A percentile compares a stretch with the other conserved stretches of the same genome.
Evolutionary conservation across 92 coral and sea anemone species (phyloP).

Genomic region (Epizoanthus ramosus): DNA sequence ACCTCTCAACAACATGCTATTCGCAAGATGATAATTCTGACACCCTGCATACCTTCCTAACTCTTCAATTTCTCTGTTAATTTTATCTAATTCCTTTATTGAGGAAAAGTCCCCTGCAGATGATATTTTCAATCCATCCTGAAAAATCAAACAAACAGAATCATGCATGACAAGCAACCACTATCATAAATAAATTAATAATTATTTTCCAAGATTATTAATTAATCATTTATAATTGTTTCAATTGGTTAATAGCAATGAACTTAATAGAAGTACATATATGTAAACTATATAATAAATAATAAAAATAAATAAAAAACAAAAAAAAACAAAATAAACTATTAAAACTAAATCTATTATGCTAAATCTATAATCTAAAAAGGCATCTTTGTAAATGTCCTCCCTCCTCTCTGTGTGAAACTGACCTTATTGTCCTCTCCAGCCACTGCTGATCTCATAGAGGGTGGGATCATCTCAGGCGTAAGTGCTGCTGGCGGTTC

Average conservation of each 20-base stretch:
- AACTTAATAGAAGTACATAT: neutral
- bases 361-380: too few species aligned
- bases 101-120: constrained; percentile 81
- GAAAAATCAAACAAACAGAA: constrained; percentile 2
- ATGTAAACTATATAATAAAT: too few species aligned
- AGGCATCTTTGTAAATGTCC: too few species aligned
- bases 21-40: neutral
- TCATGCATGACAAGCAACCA: neutral
- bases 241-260: neutral
- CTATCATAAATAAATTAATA: neutral
- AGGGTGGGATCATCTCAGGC: constrained; percentile 98
- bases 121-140: constrained; percentile 73
- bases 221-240: too few species aligned
- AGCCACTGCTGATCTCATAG: constrained; percentile 72
- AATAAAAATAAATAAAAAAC: too few species aligned
- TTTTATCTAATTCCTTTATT: constrained; percentile 92
- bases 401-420: neutral
- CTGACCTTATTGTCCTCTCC: constrained; percentile 74
- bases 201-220: too few species aligned
- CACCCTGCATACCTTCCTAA: constrained; percentile 76
- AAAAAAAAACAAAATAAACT: too few species aligned
- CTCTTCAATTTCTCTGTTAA: constrained; percentile 93
- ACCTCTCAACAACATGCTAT: neutral
- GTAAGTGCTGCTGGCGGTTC: constrained; percentile 90
- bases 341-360: too few species aligned